Conservation (phyloP, 2,888 invertebrate genomes). For the Schrankia costaestrigalis region DNA sequence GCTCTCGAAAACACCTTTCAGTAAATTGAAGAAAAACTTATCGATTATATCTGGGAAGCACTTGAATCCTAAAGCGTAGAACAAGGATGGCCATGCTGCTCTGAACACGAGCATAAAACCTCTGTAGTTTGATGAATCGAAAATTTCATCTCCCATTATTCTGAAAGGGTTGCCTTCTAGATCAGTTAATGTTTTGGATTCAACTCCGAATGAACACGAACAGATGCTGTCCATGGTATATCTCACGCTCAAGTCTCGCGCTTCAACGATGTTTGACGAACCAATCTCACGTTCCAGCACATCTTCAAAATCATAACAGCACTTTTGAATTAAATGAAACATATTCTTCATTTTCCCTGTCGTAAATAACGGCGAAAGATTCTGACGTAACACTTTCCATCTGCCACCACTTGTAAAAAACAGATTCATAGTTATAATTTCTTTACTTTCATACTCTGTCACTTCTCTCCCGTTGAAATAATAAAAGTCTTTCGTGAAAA, state of each 20-base stretch:
- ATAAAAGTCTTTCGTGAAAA: constrained; percentile 49
- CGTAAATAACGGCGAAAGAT: constrained; percentile 51
- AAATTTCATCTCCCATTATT: constrained; percentile 35
- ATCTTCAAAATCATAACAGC: constrained; percentile 33
- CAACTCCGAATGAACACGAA: constrained; percentile 32
- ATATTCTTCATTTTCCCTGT: constrained; percentile 56
- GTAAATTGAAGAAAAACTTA: constrained; percentile 39
- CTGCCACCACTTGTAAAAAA: constrained; percentile 47
- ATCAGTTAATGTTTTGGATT: constrained; percentile 20
- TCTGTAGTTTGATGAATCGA: constrained; percentile 28
- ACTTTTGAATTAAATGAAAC: constrained; percentile 49
- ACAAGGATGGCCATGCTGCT: constrained; percentile 46
- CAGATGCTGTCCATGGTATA: constrained; percentile 54
- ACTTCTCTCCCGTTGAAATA: constrained; percentile 50
- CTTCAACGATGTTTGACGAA: constrained; percentile 23
- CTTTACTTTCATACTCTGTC: constrained; percentile 34
- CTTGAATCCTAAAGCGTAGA: constrained; percentile 41
- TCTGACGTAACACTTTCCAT: constrained; percentile 55
- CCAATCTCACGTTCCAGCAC: constrained; percentile 30
- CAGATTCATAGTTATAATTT: constrained; percentile 39
- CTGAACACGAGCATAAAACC: constrained; percentile 33
- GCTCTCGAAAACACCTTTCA: constrained; percentile 37
- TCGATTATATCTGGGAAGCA: constrained; percentile 34
- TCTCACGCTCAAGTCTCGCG: constrained; percentile 28
- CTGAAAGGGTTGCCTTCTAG: constrained; percentile 35